Evolutionary conservation across 1,140 invertebrate species (phyloP).

Genomic region (Trichomalopsis sarcophagae): DNA sequence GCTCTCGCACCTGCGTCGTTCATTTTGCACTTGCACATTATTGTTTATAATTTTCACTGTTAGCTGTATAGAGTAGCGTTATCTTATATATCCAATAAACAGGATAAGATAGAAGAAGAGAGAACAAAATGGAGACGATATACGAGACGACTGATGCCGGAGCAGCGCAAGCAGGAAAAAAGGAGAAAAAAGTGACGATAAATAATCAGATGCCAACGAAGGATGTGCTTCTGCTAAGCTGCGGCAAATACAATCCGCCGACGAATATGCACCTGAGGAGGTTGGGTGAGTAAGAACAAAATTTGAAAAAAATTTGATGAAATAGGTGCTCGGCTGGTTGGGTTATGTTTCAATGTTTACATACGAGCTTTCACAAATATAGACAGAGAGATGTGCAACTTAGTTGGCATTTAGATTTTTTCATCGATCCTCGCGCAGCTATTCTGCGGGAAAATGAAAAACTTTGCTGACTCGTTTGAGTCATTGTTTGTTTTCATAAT

Average conservation of each 20-base stretch:
- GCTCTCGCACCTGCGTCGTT: not conserved
- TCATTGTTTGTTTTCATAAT: too few species aligned
- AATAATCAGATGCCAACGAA: constrained; percentile 75
- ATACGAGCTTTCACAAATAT: not conserved
- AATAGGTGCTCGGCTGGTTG: not conserved
- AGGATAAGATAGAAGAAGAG: not conserved
- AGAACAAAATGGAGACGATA: constrained; percentile 2
- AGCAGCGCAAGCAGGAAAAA: not conserved
- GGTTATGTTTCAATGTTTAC: constrained; percentile 12
- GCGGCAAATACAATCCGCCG: constrained; percentile 96
- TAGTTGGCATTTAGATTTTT: not conserved
- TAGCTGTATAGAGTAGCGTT: not conserved
- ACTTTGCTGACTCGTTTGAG: not conserved
- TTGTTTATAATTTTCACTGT: not conserved
- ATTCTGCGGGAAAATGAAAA: too few species aligned
- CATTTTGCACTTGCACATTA: not conserved
- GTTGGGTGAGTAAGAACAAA: constrained; percentile 86
- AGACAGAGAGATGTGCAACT: too few species aligned
- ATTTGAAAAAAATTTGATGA: not conserved
- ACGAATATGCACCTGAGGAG: constrained; percentile 98
- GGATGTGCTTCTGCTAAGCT: constrained; percentile 89
- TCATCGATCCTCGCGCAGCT: too few species aligned
- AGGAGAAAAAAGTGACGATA: constrained; percentile 2
- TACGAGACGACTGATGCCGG: too few species aligned
- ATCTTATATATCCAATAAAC: not conserved